phyloP scores from a whole-genome alignment of 2,888 invertebrate species.

The Amorpha juglandis region DNA sequence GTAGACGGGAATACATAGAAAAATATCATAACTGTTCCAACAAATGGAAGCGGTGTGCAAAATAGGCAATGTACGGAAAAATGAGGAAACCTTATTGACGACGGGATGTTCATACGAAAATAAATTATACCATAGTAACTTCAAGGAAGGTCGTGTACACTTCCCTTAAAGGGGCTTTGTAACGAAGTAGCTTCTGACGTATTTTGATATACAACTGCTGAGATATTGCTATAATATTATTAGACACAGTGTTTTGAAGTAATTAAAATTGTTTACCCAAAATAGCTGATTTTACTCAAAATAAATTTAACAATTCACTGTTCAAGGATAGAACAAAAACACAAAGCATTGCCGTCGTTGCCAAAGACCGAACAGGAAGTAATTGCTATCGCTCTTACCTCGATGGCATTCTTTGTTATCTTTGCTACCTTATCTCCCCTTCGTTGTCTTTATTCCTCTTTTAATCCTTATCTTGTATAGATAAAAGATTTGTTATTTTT shows the following conservation, averaged over 20 bases:
- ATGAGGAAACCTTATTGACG: slow-evolving; percentile 15
- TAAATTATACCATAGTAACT: not conserved
- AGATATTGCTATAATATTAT: not conserved
- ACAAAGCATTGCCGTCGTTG: not conserved
- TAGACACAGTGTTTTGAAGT: not conserved
- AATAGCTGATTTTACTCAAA: not conserved
- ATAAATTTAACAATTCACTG: not conserved
- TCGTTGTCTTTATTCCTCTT: not conserved
- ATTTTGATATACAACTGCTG: slow-evolving; percentile 17
- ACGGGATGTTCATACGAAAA: not conserved
- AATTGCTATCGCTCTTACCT: not conserved
- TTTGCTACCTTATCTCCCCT: not conserved
- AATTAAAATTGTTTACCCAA: not conserved
- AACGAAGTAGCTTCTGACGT: slow-evolving; percentile 16
- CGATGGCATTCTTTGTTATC: not conserved
- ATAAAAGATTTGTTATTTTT: too few relatives aligned
- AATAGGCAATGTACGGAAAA: slow-evolving; percentile 16
- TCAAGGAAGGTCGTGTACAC: not conserved
- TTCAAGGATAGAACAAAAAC: not conserved
- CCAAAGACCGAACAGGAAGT: not conserved
- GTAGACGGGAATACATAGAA: not conserved
- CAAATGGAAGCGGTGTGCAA: slow-evolving; percentile 6
- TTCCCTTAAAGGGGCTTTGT: not conserved
- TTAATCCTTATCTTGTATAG: too few relatives aligned
- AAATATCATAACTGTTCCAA: slow-evolving; percentile 2